Evolutionary conservation across 2,113 vertebrate genomes (phyloP).

Genomic region (Pluvianellus socialis): DNA sequence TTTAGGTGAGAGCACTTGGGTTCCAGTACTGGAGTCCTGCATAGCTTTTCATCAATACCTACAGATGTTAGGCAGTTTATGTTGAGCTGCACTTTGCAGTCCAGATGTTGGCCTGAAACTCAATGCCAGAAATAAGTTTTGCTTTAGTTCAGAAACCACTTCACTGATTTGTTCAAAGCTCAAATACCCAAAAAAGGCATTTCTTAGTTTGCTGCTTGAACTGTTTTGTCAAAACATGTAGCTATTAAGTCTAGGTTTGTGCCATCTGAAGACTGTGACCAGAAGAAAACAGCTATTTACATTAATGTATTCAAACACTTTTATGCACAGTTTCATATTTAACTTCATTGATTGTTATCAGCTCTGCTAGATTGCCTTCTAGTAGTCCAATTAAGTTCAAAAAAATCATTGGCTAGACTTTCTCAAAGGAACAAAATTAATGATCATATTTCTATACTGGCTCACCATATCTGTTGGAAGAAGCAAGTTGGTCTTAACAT

Average conservation of each 20-base stretch:
- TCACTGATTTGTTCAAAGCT: not conserved
- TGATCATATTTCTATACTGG: not conserved
- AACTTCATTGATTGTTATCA: conserved; percentile 65
- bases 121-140: not conserved
- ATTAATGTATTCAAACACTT: conserved; percentile 47
- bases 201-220: conserved; percentile 43
- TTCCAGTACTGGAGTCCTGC: conserved; percentile 8
- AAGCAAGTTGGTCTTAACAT: not conserved
- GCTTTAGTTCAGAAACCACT: not conserved
- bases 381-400: conserved; percentile 33
- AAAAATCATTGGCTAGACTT: conserved; percentile 25
- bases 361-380: conserved; percentile 44
- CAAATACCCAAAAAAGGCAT: conserved; percentile 29
- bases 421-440: conserved; percentile 12
- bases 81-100: not conserved
- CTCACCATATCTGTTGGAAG: not conserved
- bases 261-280: conserved; percentile 18
- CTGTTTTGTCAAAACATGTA: conserved; percentile 45
- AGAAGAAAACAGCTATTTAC: conserved; percentile 15
- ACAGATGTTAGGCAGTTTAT: conserved; percentile 25
- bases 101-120: conserved; percentile 40
- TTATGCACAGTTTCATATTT: conserved; percentile 47
- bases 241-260: conserved; percentile 49
- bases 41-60: conserved; percentile 54
- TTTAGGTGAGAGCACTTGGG: conserved; percentile 21